Base-by-base conservation (phyloP, 1,140 invertebrate genomes). In the Eueides isabella region DNA sequence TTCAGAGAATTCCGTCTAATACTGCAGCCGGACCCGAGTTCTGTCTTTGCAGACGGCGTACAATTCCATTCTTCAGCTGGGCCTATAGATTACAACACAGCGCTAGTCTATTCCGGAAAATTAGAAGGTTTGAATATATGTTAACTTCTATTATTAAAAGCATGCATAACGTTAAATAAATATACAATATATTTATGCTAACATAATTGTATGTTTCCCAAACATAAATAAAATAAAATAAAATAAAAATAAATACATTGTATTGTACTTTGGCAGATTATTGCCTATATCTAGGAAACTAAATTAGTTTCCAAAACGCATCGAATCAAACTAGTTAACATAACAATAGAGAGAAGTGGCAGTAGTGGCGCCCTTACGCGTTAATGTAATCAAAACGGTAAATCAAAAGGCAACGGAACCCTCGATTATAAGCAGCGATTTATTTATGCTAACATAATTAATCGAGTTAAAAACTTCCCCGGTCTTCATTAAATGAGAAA, bases 1-100 rank as follows among this genome's bases (percentile, higher is more conserved):
- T 95, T 0, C 95, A 97, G 97, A 90, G 94, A 95, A 66, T 98
- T 98, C 94, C 96, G 96, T 67, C 87, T 98, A 84, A 94, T 95
- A 71, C 94, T 98, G 81, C 94, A 94, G 75, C 95, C 95, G 30
- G 97, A 98, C 87, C 94, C 94, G 0, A 93, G 94, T 72, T 95
- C 94, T 65, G 94, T 98, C 72, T 98, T 98, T 90, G 94, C 96
- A 66, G 94, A 96, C 29, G 97, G 97, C 85, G 96, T 96, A 29
- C 94, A 96, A 80, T 97, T 98, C 86, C 97, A 98, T 87, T 95
- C 95, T 35, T 96, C 96, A 9, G 84, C 94, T 41, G 97, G 97
- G 30, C 94, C 94, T 38, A 92, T 98, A 76, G 88, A 95, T 78
- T 97, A 97, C 92, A 96, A 97, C 92, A 94, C 95, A 29, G 94